Percentiles rank a stretch among this genome's conserved stretches.
These are phyloP conservation scores for Nothura maculosa DNA, from an alignment of 2,797 vertebrate species.

Conservation along the genomic window DNA sequence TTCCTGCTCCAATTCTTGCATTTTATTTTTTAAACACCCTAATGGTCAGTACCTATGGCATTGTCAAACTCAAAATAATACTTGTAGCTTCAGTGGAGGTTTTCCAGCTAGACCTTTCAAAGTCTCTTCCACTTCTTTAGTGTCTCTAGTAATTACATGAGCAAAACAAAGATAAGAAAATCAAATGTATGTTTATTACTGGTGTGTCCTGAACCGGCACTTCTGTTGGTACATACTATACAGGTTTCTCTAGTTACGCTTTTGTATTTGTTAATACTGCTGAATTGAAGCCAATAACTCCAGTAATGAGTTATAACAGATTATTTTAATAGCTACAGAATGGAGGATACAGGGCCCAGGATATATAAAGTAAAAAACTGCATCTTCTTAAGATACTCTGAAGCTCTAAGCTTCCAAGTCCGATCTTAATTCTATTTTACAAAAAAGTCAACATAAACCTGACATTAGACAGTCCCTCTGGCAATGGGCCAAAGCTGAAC, in stretches of 20 bases:
- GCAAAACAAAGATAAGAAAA: background rate
- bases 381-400: background rate
- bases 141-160: background rate
- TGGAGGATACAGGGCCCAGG: background rate
- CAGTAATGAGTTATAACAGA: background rate
- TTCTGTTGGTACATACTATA: background rate
- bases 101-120: background rate
- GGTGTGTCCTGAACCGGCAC: background rate
- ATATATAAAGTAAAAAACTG: background rate
- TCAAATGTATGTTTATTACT: background rate
- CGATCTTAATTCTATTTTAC: slow-evolving; percentile 16
- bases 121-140: background rate
- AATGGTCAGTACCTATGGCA: background rate
- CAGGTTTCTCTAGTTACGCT: background rate
- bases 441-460: background rate
- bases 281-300: background rate
- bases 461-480: slow-evolving; percentile 23
- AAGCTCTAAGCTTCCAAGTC: background rate
- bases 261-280: background rate
- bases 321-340: background rate
- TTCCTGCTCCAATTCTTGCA: background rate
- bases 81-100: background rate
- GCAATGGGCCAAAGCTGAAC: slow-evolving; percentile 38
- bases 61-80: background rate
- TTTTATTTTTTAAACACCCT: background rate